phyloP scores from a whole-genome alignment of 2,888 invertebrate species.

The Crioceris asparagi region DNA sequence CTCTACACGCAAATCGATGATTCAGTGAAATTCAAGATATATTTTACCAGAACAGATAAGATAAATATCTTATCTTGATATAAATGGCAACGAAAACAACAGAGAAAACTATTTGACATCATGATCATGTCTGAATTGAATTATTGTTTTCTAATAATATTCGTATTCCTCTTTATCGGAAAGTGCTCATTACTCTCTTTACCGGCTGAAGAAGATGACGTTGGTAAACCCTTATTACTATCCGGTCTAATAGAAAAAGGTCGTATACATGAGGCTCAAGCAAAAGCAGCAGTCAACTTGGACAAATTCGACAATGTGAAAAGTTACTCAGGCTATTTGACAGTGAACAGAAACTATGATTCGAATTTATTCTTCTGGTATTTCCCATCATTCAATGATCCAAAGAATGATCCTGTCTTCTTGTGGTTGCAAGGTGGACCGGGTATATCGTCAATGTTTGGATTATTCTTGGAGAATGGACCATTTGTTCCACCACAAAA shows the following conservation, averaged over 20 bases:
- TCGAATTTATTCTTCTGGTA: constrained; percentile 91
- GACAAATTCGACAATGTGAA: constrained; percentile 37
- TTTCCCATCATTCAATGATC: constrained; percentile 58
- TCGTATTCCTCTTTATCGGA: too few species aligned
- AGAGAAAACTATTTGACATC: too few species aligned
- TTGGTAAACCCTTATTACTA: constrained; percentile 53
- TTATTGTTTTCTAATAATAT: too few species aligned
- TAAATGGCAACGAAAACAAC: too few species aligned
- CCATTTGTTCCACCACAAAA: constrained; percentile 41
- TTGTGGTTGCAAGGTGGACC: constrained; percentile 85
- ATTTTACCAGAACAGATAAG: too few species aligned
- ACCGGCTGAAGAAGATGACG: constrained; percentile 12
- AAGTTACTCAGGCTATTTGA: constrained; percentile 74
- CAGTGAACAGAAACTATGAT: constrained; percentile 64
- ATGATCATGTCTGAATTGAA: too few species aligned
- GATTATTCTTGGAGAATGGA: constrained; percentile 76
- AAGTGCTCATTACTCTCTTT: too few species aligned
- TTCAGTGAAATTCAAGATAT: too few species aligned
- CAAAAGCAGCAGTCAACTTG: constrained; percentile 37
- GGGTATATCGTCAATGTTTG: constrained; percentile 68
- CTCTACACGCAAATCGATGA: too few species aligned
- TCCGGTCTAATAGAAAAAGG: constrained; percentile 58
- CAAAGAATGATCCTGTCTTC: constrained; percentile 55
- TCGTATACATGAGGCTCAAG: constrained; percentile 49
- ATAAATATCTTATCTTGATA: too few species aligned